Evolutionary conservation across 2,888 invertebrate genomes (phyloP), one percentile per base, ranked within the genome.

Genomic region (Pollenia angustigena): DNA sequence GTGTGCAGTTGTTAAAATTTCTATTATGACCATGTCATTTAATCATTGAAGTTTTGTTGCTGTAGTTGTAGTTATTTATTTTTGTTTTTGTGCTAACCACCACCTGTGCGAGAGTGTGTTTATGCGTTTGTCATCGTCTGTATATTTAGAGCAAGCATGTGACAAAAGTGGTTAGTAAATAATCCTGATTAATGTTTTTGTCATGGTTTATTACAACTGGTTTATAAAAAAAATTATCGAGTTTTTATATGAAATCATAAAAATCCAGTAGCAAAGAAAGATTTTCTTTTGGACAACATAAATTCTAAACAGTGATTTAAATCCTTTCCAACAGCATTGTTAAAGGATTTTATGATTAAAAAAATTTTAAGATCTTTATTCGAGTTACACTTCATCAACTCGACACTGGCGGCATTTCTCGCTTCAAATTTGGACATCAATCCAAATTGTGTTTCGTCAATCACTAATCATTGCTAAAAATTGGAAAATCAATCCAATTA

Each of bases 151-250:
- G 40, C 64, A 48, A 85, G 60, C 71, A 83, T 85, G 58, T 87
- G 81, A 80, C 81, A 85, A 84, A 81, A 85, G 78, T 82, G 86
- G 86, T 83, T 81, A 85, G 87, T 85, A 87, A 87, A 87, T 88
- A 88, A 88, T 88, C 74, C 86, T 88, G 88, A 88, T 88, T 88
- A 88, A 88, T 88, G 88, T 87, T 86, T 88, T 86, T 86, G 88
- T 88, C 86, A 87, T 88, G 86, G 75, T 83, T 85, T 85, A 83
- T 85, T 86, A 87, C 79, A 85, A 87, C 78, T 79, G 85, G 71
- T 54, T 60, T 75, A 81, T 81, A n/a, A 85, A 87, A 87, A 83
- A 42, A 54, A 18, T 32, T 74, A 85, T 84, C 66, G 60, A 75
- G 12, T 79, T 81, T 74, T 75, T 81, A 71, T 46, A 40, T 46